Percentiles rank a stretch among this genome's conserved stretches.
Conservation (phyloP, 2,888 invertebrate genomes). For the Protophormia terraenovae region DNA sequence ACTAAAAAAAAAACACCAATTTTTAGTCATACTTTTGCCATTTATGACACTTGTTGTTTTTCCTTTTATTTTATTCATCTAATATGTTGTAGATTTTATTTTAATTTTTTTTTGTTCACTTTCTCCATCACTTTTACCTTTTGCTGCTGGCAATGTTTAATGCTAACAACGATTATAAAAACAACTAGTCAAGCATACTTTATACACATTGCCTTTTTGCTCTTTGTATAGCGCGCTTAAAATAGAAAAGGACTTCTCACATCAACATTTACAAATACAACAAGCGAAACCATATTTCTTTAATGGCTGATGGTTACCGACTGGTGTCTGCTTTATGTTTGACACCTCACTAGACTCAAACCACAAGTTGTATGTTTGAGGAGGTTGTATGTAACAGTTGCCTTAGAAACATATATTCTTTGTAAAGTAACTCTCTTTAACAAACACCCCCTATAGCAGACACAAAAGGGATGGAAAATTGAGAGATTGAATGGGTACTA, state of each 20-base stretch:
- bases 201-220: background rate
- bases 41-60: constrained; percentile 44
- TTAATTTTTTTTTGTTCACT: background rate
- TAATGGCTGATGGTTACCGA: constrained; percentile 32
- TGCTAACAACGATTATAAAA: background rate
- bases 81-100: background rate
- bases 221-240: background rate
- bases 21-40: background rate
- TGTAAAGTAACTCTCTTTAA: background rate
- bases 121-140: constrained; percentile 6
- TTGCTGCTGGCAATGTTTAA: constrained; percentile 43
- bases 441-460: background rate
- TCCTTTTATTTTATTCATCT: background rate
- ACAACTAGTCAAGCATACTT: background rate
- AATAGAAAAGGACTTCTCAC: background rate
- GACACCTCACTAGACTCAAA: constrained; percentile 34
- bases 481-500: no score
- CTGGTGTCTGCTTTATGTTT: constrained; percentile 22
- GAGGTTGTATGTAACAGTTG: constrained; percentile 35
- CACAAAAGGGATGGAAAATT: no score
- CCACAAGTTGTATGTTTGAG: background rate
- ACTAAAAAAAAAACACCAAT: background rate
- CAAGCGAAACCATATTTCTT: background rate
- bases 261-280: background rate
- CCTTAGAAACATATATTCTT: constrained; percentile 28